Evolutionary conservation across 2,797 vertebrate genomes (phyloP), one percentile per base, ranked within the genome.

Genomic region (Falco columbarius): DNA sequence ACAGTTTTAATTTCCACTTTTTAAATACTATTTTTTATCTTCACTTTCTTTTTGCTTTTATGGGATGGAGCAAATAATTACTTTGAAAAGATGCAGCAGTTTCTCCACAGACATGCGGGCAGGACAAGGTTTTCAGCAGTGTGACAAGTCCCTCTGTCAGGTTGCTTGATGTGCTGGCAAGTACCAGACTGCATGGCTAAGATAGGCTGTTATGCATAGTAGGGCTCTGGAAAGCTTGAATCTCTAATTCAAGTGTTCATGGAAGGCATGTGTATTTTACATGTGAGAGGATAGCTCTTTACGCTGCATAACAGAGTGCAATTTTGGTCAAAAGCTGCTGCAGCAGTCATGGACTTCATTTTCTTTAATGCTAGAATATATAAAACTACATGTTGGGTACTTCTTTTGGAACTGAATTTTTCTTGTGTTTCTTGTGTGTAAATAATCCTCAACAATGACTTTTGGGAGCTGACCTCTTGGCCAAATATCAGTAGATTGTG

Each of bases 131-230:
- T 0, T 7, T 29, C 5, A 1, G 47, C 26, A 65, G 40, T 1
- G 14, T 55, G 77, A 15, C n/a, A 26, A 13, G 44, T 32, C 12
- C 42, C 58, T 47, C 23, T 3, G 1, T 26, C 44, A 23, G 49
- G 22, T 7, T 58, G 34, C 73, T n/a, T 36, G 23, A 6, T 6
- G 1, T 2, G 7, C 21, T 47, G 34, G 15, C 46, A 16, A 18
- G 70, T 30, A 6, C 36, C 77, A 49, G 9, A 2, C n/a, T n/a
- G 56, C 7, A 16, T 2, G 13, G 9, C 5, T 65, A 9, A 15
- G 32, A 23, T 18, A 24, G 1, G 4, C 10, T 7, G 42, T 19
- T 49, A 1, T 3, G 6, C 6, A 0, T 5, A 11, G 22, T 0
- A 70, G 27, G 29, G 51, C 21, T 65, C 61, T 68, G 66, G 40